Evolutionary conservation across 2,113 vertebrate species (phyloP), one percentile per base, ranked within the genome.

Genomic region (Chascanopsetta lugubris): DNA sequence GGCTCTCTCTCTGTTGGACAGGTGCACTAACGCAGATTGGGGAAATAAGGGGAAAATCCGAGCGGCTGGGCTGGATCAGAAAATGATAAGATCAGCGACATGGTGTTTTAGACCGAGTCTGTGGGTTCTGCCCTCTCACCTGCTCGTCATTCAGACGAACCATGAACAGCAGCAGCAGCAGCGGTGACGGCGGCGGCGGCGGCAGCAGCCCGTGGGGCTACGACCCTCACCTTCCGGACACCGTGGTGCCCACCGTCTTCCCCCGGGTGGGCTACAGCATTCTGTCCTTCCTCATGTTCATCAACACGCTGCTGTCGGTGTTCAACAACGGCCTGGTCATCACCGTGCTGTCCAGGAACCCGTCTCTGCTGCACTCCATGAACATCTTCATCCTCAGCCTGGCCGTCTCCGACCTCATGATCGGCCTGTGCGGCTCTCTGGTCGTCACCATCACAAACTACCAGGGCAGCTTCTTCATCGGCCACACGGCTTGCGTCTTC

Each of bases 321-420:
- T 90, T 90, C 32, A 93, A 92, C 73, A 92, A 92, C 15, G 8
- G 72, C 0, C 69, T 93, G 10, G 87, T 86, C 11, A 86, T 92
- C 48, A 54, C 69, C 0, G 82, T 87, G 59, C 69, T 82, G 53
- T 22, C 88, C 53, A 91, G 72, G 83, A 91, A 92, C 36, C 56
- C 38, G 3, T 54, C 80, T 55, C 80, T 92, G 7, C 81, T 88
- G 46, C 90, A 85, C 21, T 87, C 90, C 2, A 86, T 91, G 38
- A 87, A 78, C 47, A 5, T 87, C 32, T 86, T 93, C 9, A 83
- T 92, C 72, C 38, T 87, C 47, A 78, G 85, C 57, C 66, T 92
- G 1, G 87, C 56, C 0, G 85, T 92, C 80, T 93, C 89, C 3
- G 89, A 92, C 85, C 77, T 88, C 15, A 86, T 91, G 86, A 90